Percentiles rank a stretch among this genome's conserved stretches.
These are phyloP conservation scores for Sinelater perroti DNA, from an alignment of 2,888 invertebrate genomes.

Conservation along the genomic window DNA sequence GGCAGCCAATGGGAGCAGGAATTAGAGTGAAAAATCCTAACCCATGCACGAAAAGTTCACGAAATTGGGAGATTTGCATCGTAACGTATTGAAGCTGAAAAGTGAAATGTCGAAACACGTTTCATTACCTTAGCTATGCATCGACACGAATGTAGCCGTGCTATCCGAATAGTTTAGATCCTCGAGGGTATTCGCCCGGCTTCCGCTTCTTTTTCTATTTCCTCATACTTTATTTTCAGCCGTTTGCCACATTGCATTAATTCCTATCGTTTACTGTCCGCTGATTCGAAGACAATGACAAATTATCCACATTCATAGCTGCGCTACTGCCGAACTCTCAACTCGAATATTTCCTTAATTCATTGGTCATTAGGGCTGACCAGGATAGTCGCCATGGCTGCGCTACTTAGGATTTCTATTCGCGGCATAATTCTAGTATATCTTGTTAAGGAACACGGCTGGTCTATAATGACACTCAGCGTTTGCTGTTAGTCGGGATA, in stretches of 20 bases:
- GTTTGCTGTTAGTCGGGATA: constrained; percentile 48
- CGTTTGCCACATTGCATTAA: constrained; percentile 35
- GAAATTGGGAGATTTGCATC: constrained; percentile 53
- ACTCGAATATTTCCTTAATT: constrained; percentile 55
- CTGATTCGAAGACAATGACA: constrained; percentile 45
- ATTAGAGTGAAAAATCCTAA: constrained; percentile 54
- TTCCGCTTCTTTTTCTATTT: too few relatives aligned
- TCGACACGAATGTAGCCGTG: too few relatives aligned
- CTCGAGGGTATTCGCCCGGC: too few relatives aligned
- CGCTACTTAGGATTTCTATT: constrained; percentile 55
- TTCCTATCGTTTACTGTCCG: constrained; percentile 35
- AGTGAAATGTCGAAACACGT: constrained; percentile 34
- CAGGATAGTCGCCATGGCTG: constrained; percentile 52
- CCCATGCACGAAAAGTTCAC: constrained; percentile 51
- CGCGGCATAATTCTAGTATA: constrained; percentile 58
- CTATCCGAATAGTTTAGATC: too few relatives aligned
- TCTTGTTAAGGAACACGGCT: constrained; percentile 57
- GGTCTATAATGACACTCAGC: constrained; percentile 57
- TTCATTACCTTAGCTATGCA: constrained; percentile 33
- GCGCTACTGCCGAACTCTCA: constrained; percentile 47
- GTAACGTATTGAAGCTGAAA: constrained; percentile 49
- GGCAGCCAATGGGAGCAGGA: constrained; percentile 51
- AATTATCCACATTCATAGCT: constrained; percentile 48
- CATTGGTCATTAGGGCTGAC: constrained; percentile 57
- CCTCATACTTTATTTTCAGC: constrained; percentile 6